Percentiles rank a stretch among this genome's conserved stretches.
Conservation (phyloP, 2,888 invertebrate species). For the Zaprionus bogoriensis region DNA sequence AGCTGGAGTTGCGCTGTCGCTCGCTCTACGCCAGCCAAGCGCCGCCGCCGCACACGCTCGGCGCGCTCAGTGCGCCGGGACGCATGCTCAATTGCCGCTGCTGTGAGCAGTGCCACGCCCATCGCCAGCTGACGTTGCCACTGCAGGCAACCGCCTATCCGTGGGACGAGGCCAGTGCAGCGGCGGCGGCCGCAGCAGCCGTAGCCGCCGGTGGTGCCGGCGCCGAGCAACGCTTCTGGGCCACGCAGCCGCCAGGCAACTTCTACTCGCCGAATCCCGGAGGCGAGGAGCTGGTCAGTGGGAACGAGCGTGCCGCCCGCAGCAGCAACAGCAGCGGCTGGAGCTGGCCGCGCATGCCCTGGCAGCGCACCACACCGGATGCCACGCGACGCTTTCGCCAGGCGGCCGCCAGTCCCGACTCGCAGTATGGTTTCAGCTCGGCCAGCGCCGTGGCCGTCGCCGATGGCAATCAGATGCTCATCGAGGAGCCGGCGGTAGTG, state of each 20-base stretch:
- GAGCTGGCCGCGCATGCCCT: constrained; percentile 89
- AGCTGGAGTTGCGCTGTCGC: constrained; percentile 92
- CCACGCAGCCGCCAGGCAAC: constrained; percentile 86
- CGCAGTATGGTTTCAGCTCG: constrained; percentile 90
- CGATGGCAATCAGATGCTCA: constrained; percentile 69
- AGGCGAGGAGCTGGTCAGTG: constrained; percentile 82
- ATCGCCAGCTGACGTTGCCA: constrained; percentile 84
- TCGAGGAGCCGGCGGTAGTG: constrained; percentile 69
- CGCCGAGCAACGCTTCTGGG: constrained; percentile 84
- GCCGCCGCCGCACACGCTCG: constrained; percentile 75
- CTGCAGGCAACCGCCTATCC: constrained; percentile 84
- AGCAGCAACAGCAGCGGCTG: constrained; percentile 84
- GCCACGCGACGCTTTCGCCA: constrained; percentile 84
- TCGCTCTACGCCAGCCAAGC: constrained; percentile 87
- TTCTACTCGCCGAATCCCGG: constrained; percentile 93
- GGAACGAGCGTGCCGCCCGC: constrained; percentile 48
- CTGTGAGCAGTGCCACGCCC: constrained; percentile 87
- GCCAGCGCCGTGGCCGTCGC: constrained; percentile 58
- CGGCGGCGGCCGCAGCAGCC: constrained; percentile 83
- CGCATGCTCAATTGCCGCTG: constrained; percentile 85
- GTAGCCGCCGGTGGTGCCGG: constrained; percentile 79
- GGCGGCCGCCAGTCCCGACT: constrained; percentile 89
- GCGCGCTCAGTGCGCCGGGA: constrained; percentile 79
- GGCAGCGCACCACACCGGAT: constrained; percentile 85
- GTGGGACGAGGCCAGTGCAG: constrained; percentile 84